These are phyloP conservation scores for Epizoanthus illoricatus DNA, from an alignment of 92 coral and sea anemone genomes.

Conservation along the genomic window DNA sequence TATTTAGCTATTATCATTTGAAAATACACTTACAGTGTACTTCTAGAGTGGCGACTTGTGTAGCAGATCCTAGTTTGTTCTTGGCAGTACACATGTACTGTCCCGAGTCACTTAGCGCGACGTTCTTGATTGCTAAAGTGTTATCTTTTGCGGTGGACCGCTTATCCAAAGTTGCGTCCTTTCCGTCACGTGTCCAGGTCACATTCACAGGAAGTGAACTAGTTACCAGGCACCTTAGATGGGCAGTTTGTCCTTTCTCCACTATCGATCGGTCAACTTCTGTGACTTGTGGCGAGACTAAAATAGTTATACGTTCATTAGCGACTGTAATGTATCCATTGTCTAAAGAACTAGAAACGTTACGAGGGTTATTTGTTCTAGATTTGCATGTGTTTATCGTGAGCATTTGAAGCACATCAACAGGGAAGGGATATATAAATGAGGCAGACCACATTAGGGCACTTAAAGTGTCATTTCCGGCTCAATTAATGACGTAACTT, in stretches of 20 bases:
- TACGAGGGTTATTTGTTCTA: too few relatives aligned
- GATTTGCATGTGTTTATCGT: too few relatives aligned
- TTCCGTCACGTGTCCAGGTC: conserved; percentile 15
- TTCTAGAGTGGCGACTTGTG: not conserved
- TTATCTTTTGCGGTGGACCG: conserved; percentile 16
- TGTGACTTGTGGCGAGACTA: conserved; percentile 23
- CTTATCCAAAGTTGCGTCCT: conserved; percentile 20
- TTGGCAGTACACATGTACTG: not conserved
- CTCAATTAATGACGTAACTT: too few relatives aligned
- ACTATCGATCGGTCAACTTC: conserved; percentile 13
- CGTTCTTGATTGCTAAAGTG: not conserved
- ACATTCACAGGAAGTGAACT: conserved; percentile 27
- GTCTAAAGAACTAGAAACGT: too few relatives aligned
- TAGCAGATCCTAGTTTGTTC: conserved; percentile 6
- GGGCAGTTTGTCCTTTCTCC: not conserved
- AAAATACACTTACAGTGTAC: conserved; percentile 29
- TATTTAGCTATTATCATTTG: too few relatives aligned
- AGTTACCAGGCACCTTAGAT: conserved; percentile 23
- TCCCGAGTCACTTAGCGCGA: not conserved
- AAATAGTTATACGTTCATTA: not conserved
- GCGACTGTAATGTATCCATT: too few relatives aligned
- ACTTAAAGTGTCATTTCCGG: too few relatives aligned
- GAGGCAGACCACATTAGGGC: too few relatives aligned
- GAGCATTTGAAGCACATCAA: too few relatives aligned
- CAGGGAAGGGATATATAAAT: too few relatives aligned